Base-by-base conservation (phyloP, 23 tunicate genomes). In the Ciona savignyi region DNA sequence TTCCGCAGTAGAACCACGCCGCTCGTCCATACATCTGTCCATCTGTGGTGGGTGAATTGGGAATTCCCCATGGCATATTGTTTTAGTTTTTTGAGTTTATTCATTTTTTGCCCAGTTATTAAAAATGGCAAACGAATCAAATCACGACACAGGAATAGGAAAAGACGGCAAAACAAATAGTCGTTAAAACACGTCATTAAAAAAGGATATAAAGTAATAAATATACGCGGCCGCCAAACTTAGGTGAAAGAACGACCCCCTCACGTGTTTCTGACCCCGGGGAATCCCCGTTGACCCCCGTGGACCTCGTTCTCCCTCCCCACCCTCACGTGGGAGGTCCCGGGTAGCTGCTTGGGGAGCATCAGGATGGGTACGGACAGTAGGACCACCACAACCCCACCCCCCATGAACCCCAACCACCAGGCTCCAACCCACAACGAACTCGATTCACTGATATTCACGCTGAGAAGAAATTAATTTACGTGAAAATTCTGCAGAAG, bases 351-450 rank as follows among this genome's bases (percentile, higher is more conserved):
- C 31, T 76, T 70, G 35, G 95, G 95, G 65, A 75, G 69, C 28
- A 87, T 66, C 24, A 81, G 68, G 23, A 87, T 81, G 23, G 95
- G 95, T 63, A 87, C 32, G 56, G 83, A 70, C 23, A 76, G 48
- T 42, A 81, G 31, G 3, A 87, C 63, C 9, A 71, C 24, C 0
- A 81, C 28, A 29, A 76, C 63, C 29, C 87, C 95, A 31, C 75
- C 86, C 15, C 81, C 62, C 0, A 87, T 33, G 26, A 81, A 87
- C 22, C 95, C 95, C 0, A 87, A 70, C 95, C 95, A 87, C 95
- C 95, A 87, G 11, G 82, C 82, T 28, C 95, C 95, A 25, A 87
- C 65, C 95, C 95, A 87, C 27, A 76, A 56, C 1, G 87, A 60
- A 72, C 81, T 81, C 3, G 63, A 33, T 28, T 78, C 77, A n/a